These are phyloP conservation scores for Arvicanthis niloticus DNA, from an alignment of 2,113 vertebrate genomes.

Conservation along the genomic window DNA sequence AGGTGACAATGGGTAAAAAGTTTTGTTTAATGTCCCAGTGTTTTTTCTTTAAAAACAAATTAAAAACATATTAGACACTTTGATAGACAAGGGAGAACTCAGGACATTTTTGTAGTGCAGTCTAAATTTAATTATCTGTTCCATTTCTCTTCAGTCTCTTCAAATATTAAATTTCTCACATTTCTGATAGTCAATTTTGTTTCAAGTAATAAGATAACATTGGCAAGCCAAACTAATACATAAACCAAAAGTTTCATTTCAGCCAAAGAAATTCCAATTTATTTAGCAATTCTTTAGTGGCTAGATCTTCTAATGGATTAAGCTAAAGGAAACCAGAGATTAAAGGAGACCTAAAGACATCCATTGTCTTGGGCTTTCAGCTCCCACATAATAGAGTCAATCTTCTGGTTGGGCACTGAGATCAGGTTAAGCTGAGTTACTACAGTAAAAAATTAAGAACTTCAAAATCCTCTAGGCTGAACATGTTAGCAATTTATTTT, in stretches of 20 bases:
- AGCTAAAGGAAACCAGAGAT: constrained; percentile 20
- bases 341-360: not conserved
- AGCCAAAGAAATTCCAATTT: constrained; percentile 36
- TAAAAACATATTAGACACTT: not conserved
- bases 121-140: constrained; percentile 45
- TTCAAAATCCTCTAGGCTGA: not conserved
- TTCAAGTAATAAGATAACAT: constrained; percentile 15
- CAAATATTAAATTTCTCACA: constrained; percentile 66
- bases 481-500: not conserved
- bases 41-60: not conserved
- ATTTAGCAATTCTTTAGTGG: constrained; percentile 20
- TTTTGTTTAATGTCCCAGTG: not conserved
- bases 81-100: not conserved
- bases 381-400: not conserved
- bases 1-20: not conserved
- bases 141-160: constrained; percentile 14
- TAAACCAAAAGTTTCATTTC: constrained; percentile 51
- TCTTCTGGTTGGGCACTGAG: not conserved
- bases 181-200: constrained; percentile 52
- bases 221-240: constrained; percentile 51
- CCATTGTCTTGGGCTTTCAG: not conserved
- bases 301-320: not conserved
- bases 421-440: not conserved
- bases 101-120: not conserved
- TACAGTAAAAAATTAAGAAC: not conserved